These are phyloP conservation scores for Romanogobio albipinnatus DNA, from an alignment of 2,113 vertebrate genomes.

Conservation along the genomic window DNA sequence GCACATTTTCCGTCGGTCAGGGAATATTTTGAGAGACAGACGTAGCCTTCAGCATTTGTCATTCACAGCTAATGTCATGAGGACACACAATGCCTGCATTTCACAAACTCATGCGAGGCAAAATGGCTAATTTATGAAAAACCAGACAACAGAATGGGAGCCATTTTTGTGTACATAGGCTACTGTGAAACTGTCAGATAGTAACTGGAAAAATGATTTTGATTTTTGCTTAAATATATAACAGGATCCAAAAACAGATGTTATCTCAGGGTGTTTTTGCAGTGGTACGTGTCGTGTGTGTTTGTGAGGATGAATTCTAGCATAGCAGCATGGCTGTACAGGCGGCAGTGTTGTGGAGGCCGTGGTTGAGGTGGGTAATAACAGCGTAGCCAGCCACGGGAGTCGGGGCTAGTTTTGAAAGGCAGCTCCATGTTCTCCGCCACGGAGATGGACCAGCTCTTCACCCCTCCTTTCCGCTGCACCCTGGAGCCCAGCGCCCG, in stretches of 20 bases:
- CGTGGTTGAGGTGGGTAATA: not conserved
- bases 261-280: not conserved
- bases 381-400: not conserved
- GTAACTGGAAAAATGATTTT: not conserved
- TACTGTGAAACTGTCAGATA: not conserved
- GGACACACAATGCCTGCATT: slow-evolving; percentile 12
- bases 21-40: slow-evolving; percentile 24
- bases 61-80: slow-evolving; percentile 30
- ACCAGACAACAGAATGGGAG: not conserved
- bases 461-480: slow-evolving; percentile 66
- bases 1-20: slow-evolving; percentile 37
- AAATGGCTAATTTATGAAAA: slow-evolving; percentile 26
- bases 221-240: not conserved
- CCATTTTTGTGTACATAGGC: not conserved
- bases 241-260: not conserved
- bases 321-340: not conserved
- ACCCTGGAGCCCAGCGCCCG: slow-evolving; percentile 75
- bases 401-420: not conserved
- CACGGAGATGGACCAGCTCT: slow-evolving; percentile 6
- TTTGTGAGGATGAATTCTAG: slow-evolving; percentile 1
- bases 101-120: slow-evolving; percentile 16
- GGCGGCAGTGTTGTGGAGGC: slow-evolving; percentile 2
- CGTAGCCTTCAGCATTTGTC: slow-evolving; percentile 30
- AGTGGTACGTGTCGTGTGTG: not conserved
- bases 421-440: not conserved